Percentiles rank a stretch among this genome's conserved stretches.
phyloP scores from a whole-genome alignment of 2,797 vertebrate species.

The Calcarius lapponicus region DNA sequence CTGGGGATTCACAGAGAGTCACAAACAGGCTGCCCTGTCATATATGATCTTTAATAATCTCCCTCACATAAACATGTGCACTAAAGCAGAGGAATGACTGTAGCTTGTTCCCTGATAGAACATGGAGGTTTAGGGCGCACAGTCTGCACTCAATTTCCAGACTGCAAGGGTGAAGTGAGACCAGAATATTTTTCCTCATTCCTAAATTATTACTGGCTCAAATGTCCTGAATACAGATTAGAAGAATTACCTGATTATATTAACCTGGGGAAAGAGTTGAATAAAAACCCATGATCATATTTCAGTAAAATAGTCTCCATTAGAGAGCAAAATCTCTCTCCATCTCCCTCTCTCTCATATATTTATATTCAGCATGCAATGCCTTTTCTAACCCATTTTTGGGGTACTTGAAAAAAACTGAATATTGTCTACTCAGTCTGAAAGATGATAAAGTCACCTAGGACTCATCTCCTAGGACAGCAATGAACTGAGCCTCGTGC shows the following conservation, averaged over 20 bases:
- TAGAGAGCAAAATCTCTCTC: constrained; percentile 10
- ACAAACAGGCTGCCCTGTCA: not conserved
- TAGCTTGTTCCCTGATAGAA: not conserved
- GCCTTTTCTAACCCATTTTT: constrained; percentile 37
- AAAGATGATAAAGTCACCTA: constrained; percentile 29
- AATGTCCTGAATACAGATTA: constrained; percentile 49
- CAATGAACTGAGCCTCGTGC: constrained; percentile 19
- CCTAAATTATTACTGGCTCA: constrained; percentile 39
- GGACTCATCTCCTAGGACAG: constrained; percentile 16
- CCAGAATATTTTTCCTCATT: constrained; percentile 19
- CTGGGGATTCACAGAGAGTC: not conserved
- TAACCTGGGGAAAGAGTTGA: constrained; percentile 38
- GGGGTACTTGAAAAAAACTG: constrained; percentile 8
- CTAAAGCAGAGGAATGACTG: not conserved
- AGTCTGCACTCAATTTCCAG: constrained; percentile 9
- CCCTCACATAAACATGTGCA: not conserved
- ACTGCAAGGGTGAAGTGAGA: constrained; percentile 25
- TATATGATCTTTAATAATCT: constrained; percentile 26
- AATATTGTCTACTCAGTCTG: constrained; percentile 10
- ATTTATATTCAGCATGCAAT: not conserved
- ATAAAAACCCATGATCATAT: constrained; percentile 26
- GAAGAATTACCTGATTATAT: constrained; percentile 31
- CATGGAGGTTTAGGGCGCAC: not conserved
- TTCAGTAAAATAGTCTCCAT: constrained; percentile 39
- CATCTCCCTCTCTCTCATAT: not conserved